A percentile compares a stretch with the other conserved stretches of the same genome.
phyloP scores from a whole-genome alignment of 2,113 vertebrate species.

The Clarias magur region DNA sequence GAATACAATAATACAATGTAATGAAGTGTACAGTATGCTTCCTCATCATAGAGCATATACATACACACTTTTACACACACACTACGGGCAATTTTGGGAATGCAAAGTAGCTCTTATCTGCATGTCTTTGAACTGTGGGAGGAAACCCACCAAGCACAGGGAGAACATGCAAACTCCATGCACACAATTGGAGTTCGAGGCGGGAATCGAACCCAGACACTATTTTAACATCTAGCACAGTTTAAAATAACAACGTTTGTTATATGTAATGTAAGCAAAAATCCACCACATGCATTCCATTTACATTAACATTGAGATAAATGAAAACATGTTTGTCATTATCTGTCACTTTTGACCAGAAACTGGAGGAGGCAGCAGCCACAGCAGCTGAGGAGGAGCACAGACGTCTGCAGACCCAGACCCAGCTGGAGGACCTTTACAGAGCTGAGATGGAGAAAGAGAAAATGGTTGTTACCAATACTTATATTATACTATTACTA shows the following conservation, averaged over 20 bases:
- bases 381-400: slow-evolving; percentile 86
- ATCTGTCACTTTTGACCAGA: slow-evolving; percentile 68
- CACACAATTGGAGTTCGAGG: no score
- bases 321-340: neutral
- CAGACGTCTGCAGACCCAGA: slow-evolving; percentile 86
- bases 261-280: neutral
- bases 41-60: no score
- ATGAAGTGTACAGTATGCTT: no score
- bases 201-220: no score
- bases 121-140: no score
- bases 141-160: no score
- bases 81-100: no score
- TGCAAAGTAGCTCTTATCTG: no score
- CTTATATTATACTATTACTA: neutral
- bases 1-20: no score
- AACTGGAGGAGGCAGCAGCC: slow-evolving; percentile 87
- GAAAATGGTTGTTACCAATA: slow-evolving; percentile 72
- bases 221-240: neutral
- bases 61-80: no score
- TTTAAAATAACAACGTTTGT: neutral
- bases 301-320: neutral
- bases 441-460: slow-evolving; percentile 88
- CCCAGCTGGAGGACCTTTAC: slow-evolving; percentile 91
- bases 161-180: no score
- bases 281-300: neutral